Conservation (phyloP, 2,113 vertebrate genomes). For the Thermophis baileyi region DNA sequence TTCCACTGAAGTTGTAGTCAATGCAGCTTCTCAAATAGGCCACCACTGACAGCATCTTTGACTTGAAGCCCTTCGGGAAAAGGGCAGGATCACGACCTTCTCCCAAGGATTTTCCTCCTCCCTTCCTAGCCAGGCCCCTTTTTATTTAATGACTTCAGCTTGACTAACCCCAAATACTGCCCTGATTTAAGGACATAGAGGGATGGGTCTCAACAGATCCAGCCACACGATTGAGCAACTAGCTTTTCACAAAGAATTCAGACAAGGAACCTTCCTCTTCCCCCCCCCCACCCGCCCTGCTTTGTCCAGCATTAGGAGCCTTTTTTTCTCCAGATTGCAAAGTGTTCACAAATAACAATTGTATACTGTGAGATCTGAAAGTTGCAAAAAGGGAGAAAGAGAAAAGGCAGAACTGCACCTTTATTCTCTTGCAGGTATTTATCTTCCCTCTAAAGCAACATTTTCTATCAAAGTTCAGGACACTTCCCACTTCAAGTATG, state of each 20-base stretch:
- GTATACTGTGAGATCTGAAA: background rate
- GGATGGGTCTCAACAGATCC: background rate
- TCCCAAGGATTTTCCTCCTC: background rate
- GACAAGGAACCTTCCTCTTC: background rate
- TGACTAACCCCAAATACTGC: slow-evolving; percentile 12
- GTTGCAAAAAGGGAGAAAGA: too few species aligned
- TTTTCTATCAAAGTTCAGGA: background rate
- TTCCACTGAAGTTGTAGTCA: background rate
- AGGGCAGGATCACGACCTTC: slow-evolving; percentile 1
- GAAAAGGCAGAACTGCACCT: background rate
- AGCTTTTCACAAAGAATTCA: slow-evolving; percentile 13
- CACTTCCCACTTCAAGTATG: background rate
- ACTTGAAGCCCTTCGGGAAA: background rate
- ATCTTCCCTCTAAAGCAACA: background rate
- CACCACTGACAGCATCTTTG: background rate
- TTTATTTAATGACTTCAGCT: slow-evolving; percentile 18
- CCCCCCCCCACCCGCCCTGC: background rate
- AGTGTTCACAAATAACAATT: background rate
- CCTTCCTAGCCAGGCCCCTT: background rate
- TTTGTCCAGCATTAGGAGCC: background rate
- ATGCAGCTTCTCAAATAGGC: background rate
- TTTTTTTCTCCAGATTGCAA: background rate
- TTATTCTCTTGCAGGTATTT: background rate
- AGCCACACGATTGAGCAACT: slow-evolving; percentile 13
- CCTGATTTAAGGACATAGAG: background rate